Evolutionary conservation across 2,797 vertebrate genomes (phyloP), one percentile per base, ranked within the genome.

Genomic region (Eulemur coronatus): DNA sequence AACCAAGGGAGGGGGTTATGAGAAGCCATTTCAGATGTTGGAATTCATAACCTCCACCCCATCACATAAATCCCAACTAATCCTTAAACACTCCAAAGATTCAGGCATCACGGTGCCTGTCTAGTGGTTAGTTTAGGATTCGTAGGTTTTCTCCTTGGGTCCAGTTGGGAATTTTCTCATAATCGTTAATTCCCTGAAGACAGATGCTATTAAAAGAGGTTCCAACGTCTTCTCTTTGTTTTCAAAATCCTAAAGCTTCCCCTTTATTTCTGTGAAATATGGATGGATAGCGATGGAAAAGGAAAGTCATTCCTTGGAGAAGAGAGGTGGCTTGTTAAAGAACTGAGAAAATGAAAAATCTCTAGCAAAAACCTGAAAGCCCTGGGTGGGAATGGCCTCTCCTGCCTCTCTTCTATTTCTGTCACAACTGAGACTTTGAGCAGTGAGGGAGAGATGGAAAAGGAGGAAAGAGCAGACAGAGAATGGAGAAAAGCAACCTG

Each of bases 1-100:
- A 94, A 50, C 35, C 73, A 61, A 89, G 33, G 38, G 18, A 79
- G 59, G 33, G 57, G 8, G 15, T 43, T 43, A 67, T 22, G 52
- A 84, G 94, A 95, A 92, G 30, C 35, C 43, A 52, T 96, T 94
- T 93, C 91, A 91, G 73, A 93, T 91, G 93, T 15, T 91, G 41
- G 52, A 85, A 86, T 95, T 57, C 73, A 86, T 20, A 55, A 50
- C 28, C 33, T 59, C 69, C 43, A 61, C 20, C 73, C 55, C 41
- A 69, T 73, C 48, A 43, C 73, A 87, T n/a, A 80, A 97, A 91
- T 81, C 65, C 57, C 75, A 97, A 10, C 22, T 50, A 93, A 96
- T 94, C 93, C 82, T 86, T 57, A 76, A 96, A 78, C 41, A 63
- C 33, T 84, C 20, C 3, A n/a, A 57, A 84, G 94, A 15, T 38